phyloP scores from a whole-genome alignment of 2,888 invertebrate species.

The Halictus ligatus region DNA sequence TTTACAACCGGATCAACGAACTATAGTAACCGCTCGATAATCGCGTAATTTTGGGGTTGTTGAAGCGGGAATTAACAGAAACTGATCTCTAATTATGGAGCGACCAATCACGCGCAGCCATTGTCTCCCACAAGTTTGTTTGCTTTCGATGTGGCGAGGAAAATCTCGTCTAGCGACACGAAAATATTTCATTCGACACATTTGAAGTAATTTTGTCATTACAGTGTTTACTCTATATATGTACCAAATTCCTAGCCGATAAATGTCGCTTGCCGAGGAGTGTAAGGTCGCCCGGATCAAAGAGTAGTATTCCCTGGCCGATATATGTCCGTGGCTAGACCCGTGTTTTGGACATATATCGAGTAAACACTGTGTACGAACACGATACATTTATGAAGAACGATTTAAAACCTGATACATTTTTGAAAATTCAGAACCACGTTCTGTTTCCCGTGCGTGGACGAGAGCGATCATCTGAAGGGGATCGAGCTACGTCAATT shows the following conservation, averaged over 20 bases:
- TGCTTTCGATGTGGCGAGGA: background rate
- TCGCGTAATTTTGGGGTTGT: background rate
- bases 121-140: background rate
- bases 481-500: background rate
- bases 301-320: too few species aligned
- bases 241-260: too few species aligned
- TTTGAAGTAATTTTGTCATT: background rate
- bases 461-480: background rate
- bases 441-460: background rate
- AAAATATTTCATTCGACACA: background rate
- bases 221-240: too few species aligned
- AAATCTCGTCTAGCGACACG: background rate
- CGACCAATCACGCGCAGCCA: background rate
- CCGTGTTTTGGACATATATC: too few species aligned
- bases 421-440: background rate
- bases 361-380: too few species aligned
- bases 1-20: slow-evolving; percentile 6
- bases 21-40: background rate
- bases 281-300: too few species aligned
- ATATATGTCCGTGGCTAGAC: too few species aligned
- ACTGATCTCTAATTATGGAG: background rate
- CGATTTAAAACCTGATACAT: background rate
- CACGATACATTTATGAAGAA: background rate
- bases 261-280: too few species aligned
- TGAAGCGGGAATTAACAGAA: background rate